Base-by-base conservation (phyloP, 2,888 invertebrate species). In the Caenorhabditis sp. region DNA sequence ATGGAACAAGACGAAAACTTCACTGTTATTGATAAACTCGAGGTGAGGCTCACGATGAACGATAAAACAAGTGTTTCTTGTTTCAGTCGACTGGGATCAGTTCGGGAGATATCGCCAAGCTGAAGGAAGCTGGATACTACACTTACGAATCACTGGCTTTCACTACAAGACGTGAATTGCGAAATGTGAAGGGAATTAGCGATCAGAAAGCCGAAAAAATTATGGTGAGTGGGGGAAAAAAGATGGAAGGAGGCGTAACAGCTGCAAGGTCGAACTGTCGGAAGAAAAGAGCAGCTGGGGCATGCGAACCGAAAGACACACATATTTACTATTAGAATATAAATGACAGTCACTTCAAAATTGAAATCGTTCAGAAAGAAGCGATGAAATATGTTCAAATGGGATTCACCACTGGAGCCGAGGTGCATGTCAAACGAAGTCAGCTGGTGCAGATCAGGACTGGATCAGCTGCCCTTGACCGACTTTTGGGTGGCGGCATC, bases 351-450 rank as follows among this genome's bases (percentile, higher is more conserved):
- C n/a, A n/a, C n/a, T n/a, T n/a, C n/a, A n/a, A n/a, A n/a, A 45
- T 27, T 2, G 35, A 13, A 13, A 13, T 35, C 35, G 61, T 58
- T 39, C 80, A 91, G 92, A 88, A 92, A 2, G 97, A 96, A 90
- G 96, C 97, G 2, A 92, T 93, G 0, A 99, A 98, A 90, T 90
- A 95, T 39, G 95, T 98, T 0, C 95, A 95, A 0, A 95, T 99
- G 94, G 98, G 98, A 0, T 99, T 99, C 89, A 96, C 96, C 5
- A 96, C 97, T 26, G 99, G 99, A 0, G 95, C 96, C 3, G 95
- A 95, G 86, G 94, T 96, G 89, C 95, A 97, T 90, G 94, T 94
- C 89, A 96, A 95, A 90, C 92, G 99, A 79, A 93, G 96, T 3
- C 97, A 99, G 90, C 94, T 98, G 58, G 95, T 99, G 62, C 94